These are phyloP conservation scores for Pachliopta kotzebuea DNA, from an alignment of 2,888 invertebrate species.

Conservation along the genomic window DNA sequence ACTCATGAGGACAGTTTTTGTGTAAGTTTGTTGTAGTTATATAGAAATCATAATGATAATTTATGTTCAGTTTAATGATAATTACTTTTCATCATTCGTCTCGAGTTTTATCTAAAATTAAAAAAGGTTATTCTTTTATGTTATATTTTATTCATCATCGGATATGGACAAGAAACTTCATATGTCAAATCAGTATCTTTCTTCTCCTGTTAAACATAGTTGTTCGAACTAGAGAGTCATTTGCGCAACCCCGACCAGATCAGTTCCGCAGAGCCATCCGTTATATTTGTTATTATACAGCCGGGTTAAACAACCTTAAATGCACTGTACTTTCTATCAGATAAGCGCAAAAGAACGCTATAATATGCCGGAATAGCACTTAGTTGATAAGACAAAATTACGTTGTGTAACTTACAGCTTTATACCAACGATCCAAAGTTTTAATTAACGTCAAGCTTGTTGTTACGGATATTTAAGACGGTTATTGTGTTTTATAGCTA, in stretches of 20 bases:
- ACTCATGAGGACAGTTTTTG: no score
- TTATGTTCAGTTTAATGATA: no score
- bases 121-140: neutral
- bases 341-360: conserved; percentile 48
- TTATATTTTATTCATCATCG: neutral
- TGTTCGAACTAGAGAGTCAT: conserved; percentile 55
- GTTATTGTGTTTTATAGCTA: neutral
- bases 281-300: conserved; percentile 53
- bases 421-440: conserved; percentile 13
- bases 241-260: conserved; percentile 18
- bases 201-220: conserved; percentile 63
- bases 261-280: conserved; percentile 38
- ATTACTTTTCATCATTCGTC: no score
- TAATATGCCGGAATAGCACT: conserved; percentile 19
- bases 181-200: conserved; percentile 45
- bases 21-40: no score
- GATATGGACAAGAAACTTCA: conserved; percentile 25
- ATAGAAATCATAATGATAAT: no score
- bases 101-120: no score
- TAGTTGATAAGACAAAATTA: conserved; percentile 11
- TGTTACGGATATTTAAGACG: no score
- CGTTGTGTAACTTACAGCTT: conserved; percentile 20
- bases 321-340: conserved; percentile 67
- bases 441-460: no score
- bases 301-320: conserved; percentile 46